phyloP scores from a whole-genome alignment of 1,140 invertebrate genomes.

The Oryzaephilus surinamensis region DNA sequence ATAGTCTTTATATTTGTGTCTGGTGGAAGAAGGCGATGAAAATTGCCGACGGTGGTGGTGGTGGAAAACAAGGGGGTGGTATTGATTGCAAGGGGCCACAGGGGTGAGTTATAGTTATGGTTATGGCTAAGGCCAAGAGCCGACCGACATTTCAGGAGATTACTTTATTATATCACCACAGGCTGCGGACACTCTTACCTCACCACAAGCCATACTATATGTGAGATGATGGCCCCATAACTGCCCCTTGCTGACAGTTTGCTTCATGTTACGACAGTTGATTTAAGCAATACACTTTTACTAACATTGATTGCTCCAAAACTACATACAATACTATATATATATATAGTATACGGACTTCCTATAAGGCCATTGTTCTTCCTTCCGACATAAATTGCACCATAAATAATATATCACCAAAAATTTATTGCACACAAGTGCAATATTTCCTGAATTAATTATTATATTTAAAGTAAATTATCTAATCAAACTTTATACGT shows the following conservation, averaged over 20 bases:
- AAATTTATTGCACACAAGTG: constrained; percentile 27
- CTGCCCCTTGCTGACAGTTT: constrained; percentile 30
- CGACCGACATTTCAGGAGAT: constrained; percentile 30
- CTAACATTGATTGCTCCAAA: constrained; percentile 27
- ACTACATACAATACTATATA: too few relatives aligned
- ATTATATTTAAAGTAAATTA: too few relatives aligned
- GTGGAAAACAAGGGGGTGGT: constrained; percentile 15
- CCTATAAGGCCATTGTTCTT: constrained; percentile 21
- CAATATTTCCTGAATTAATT: too few relatives aligned
- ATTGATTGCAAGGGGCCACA: constrained; percentile 13
- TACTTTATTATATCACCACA: constrained; percentile 35
- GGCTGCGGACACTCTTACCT: constrained; percentile 29
- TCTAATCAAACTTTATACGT: too few relatives aligned
- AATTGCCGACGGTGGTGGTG: constrained; percentile 13
- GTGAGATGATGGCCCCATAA: constrained; percentile 34
- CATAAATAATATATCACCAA: constrained; percentile 28
- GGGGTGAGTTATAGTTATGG: constrained; percentile 35
- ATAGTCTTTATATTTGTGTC: too few relatives aligned
- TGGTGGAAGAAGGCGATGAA: too few relatives aligned
- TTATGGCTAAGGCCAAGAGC: constrained; percentile 27
- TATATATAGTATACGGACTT: constrained; percentile 13
- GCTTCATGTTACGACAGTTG: constrained; percentile 32
- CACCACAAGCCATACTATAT: too few relatives aligned
- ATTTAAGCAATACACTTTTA: constrained; percentile 31
- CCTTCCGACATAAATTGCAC: constrained; percentile 20